phyloP scores from a whole-genome alignment of 2,888 invertebrate genomes.

The Drosophila silvestris region DNA sequence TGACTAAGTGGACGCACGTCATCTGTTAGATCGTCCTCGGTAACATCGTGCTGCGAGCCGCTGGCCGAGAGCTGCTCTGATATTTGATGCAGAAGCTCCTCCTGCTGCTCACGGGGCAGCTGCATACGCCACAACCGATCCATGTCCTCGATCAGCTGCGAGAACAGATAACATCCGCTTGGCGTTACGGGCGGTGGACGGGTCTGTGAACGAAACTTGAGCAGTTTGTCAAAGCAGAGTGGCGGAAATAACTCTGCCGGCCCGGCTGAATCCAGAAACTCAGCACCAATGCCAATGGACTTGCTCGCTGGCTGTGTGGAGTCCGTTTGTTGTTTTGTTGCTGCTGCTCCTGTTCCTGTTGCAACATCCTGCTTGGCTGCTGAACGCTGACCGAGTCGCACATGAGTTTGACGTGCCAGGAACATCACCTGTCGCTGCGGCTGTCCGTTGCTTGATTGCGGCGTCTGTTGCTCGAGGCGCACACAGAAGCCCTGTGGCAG shows the following conservation, averaged over 20 bases:
- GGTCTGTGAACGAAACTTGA: conserved; percentile 72
- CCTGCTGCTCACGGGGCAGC: conserved; percentile 72
- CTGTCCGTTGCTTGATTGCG: conserved; percentile 26
- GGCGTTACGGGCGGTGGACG: conserved; percentile 19
- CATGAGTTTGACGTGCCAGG: conserved; percentile 70
- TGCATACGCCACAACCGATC: conserved; percentile 82
- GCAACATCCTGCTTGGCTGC: neutral
- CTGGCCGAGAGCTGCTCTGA: conserved; percentile 74
- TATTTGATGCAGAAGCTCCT: conserved; percentile 79
- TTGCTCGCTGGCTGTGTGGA: neutral
- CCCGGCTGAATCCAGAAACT: conserved; percentile 77
- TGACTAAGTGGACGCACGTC: conserved; percentile 57
- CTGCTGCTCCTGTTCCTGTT: neutral
- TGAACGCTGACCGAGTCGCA: conserved; percentile 50
- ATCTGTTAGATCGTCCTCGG: conserved; percentile 34
- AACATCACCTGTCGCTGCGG: conserved; percentile 65
- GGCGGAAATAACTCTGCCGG: conserved; percentile 82
- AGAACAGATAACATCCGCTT: conserved; percentile 76
- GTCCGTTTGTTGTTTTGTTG: neutral
- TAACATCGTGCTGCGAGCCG: conserved; percentile 48
- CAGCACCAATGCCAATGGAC: conserved; percentile 67
- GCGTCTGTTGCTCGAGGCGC: conserved; percentile 71
- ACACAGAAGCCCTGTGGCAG: conserved; percentile 84
- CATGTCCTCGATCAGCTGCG: conserved; percentile 83
- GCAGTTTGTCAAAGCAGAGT: conserved; percentile 77